Evolutionary conservation across 2,113 vertebrate species (phyloP).

Genomic region (Pica pica): DNA sequence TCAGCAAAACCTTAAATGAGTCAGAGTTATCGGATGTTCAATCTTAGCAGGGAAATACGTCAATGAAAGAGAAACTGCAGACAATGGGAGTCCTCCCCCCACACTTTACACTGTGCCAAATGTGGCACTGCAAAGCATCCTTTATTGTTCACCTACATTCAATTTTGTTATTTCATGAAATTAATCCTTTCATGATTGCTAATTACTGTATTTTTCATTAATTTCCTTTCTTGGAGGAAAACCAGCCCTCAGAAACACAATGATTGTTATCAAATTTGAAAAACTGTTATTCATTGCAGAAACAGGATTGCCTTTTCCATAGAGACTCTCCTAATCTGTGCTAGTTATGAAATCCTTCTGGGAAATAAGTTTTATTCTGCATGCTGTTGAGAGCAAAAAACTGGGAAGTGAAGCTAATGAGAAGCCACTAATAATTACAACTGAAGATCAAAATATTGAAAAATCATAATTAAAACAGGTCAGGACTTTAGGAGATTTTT

Average conservation of each 20-base stretch:
- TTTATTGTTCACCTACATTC: background rate
- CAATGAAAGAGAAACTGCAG: background rate
- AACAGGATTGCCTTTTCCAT: background rate
- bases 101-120: background rate
- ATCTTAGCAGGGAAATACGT: rapidly evolving
- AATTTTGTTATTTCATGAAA: background rate
- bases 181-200: background rate
- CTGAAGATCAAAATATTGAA: background rate
- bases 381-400: background rate
- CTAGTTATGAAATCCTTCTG: background rate
- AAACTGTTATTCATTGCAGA: background rate
- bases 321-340: background rate
- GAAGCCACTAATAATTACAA: background rate
- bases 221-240: constrained; percentile 12
- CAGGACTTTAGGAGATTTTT: background rate
- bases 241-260: background rate
- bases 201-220: background rate
- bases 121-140: background rate
- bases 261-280: background rate
- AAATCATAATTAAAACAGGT: background rate
- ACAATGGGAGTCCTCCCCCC: background rate
- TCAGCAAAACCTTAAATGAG: background rate
- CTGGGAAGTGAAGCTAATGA: background rate
- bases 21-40: background rate
- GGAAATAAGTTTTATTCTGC: background rate